Percentiles rank a stretch among this genome's conserved stretches.
These are phyloP conservation scores for Agapornis roseicollis DNA, from an alignment of 2,113 vertebrate species.

Conservation along the genomic window DNA sequence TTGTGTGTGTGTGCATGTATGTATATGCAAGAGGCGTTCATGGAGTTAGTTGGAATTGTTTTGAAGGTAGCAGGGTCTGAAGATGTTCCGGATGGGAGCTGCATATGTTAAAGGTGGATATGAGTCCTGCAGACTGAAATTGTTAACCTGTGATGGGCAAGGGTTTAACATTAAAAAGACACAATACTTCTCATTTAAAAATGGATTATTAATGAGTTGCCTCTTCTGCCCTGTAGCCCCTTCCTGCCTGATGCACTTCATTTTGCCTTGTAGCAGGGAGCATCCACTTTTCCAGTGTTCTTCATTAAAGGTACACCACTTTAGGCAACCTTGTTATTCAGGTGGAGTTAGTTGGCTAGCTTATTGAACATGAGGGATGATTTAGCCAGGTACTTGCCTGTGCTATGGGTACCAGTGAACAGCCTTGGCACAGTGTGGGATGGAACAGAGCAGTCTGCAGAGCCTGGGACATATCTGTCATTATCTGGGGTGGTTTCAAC, in stretches of 20 bases:
- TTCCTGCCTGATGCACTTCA: not conserved
- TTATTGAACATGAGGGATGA: not conserved
- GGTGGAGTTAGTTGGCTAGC: not conserved
- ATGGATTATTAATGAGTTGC: rapidly evolving
- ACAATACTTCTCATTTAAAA: not conserved
- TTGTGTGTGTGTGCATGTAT: not conserved
- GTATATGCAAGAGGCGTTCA: not conserved
- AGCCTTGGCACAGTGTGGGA: rapidly evolving
- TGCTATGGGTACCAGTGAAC: not conserved
- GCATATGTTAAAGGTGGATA: not conserved
- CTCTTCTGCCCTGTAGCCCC: not conserved
- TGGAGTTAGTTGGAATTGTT: not conserved
- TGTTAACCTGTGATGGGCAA: not conserved
- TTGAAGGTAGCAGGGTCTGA: not conserved
- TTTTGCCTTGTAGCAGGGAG: not conserved
- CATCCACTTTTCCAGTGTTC: not conserved
- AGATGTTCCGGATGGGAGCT: not conserved
- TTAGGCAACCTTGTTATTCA: not conserved
- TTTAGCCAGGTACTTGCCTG: not conserved
- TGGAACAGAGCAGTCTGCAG: not conserved
- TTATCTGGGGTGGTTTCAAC: not conserved
- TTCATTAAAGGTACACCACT: not conserved
- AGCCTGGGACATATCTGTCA: not conserved
- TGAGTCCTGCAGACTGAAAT: not conserved
- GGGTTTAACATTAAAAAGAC: not conserved